Evolutionary conservation across 2,797 vertebrate genomes (phyloP), one percentile per base, ranked within the genome.

Genomic region (Borostomias antarcticus): DNA sequence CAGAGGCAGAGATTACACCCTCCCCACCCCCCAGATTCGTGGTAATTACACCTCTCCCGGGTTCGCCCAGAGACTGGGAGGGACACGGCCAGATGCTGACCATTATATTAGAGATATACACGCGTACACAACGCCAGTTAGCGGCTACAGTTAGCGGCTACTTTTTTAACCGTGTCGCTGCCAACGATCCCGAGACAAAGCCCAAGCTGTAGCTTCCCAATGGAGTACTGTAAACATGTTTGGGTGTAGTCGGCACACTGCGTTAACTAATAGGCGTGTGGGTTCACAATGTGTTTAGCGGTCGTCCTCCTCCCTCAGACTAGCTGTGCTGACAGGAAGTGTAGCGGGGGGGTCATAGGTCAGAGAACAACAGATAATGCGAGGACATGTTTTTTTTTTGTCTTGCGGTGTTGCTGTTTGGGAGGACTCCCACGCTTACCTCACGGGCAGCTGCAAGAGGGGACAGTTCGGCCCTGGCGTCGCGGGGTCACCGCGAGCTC

Each of bases 1-100:
- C 93, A 95, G 92, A 95, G 92, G 90, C 91, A 92, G 93, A 94
- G 93, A 95, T 95, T 92, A 93, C 90, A 94, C 93, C 93, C 93
- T 95, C 93, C 90, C 88, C 92, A 93, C 95, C 92, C 92, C 93
- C 95, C 92, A 89, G 93, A 93, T 95, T 92, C 94, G 93, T 77
- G 87, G 93, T 98, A 96, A 97, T 96, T 95, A 95, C 87, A 94
- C 91, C 91, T 92, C 93, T 85, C 88, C 89, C 87, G 88, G 92
- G 92, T 91, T 92, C 86, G 90, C 93, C 91, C 91, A 87, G 91
- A 93, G 87, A 83, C 58, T 80, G 89, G 89, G 89, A 90, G 88
- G 88, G 91, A 88, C 78, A 73, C 74, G 78, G 65, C 69, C 89
- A 90, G 87, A 88, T 81, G 79, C 88, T 89, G 85, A 86, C 89